Base-by-base conservation (phyloP, 30 jellyfish, hydroid and myxozoan genomes). In the Hydractinia echinata region DNA sequence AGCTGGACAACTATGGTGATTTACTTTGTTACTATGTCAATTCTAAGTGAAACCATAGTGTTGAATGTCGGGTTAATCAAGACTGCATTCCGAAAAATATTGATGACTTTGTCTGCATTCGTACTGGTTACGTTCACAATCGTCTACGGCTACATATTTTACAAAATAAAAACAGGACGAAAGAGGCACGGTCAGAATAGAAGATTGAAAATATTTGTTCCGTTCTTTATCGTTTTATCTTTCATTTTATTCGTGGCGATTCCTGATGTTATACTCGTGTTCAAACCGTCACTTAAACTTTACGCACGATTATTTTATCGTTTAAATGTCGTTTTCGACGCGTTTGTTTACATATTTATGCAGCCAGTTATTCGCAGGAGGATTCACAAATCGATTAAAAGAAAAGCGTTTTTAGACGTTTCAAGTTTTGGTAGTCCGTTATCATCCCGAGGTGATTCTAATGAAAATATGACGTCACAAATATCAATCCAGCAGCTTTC, bases 241-340 rank as follows among this genome's bases (percentile, higher is more conserved):
- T 64, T 6, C 4, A 64, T 64, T n/a, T 51, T 64, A n/a, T 64
- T 64, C 16, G 74, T 64, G 19, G 74, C 19, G 6, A n/a, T 64
- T 7, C 74, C 74, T 64, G 74, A 64, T 13, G 74, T 64, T 7
- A 44, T 64, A n/a, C 74, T 64, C 8, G 74, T 64, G 74, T 64
- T 64, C 4, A 64, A 13, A 64, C 19, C 51, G 8, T 7, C 19
- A 44, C 39, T 7, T 64, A 51, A 64, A 64, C 19, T n/a, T 0
- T 64, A 64, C 74, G 74, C 74, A 44, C 74, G 19, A 7, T n/a
- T 64, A 6, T 64, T 3, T 13, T 64, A 64, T 64, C 74, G 74
- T 6, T 7, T 64, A 7, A 64, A 64, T 13, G 39, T 64, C 9
- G 16, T 64, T 64, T 64, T 44, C 74, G 74, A 64, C 74, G 74